Percentiles rank a stretch among this genome's conserved stretches.
Evolutionary conservation across 2,888 invertebrate genomes (phyloP).

Genomic region (Stenotaenia linearis): DNA sequence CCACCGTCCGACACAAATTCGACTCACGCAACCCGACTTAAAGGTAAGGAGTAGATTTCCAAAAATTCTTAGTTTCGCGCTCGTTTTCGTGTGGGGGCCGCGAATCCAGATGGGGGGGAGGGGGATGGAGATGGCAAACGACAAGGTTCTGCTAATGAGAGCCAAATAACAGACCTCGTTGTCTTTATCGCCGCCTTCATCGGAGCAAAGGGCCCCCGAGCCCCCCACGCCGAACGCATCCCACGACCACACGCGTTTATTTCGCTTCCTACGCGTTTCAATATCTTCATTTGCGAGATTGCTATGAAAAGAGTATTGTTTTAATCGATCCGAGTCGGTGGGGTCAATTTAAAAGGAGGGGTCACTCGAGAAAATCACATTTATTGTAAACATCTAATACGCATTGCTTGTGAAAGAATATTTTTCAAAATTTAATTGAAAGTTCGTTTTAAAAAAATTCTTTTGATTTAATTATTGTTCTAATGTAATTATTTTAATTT

Average conservation of each 20-base stretch:
- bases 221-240: slow-evolving; percentile 19
- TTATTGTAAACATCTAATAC: too few species aligned
- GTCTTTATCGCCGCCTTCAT: slow-evolving; percentile 19
- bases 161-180: slow-evolving; percentile 20
- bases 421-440: too few species aligned
- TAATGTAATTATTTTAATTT: background rate
- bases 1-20: background rate
- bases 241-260: background rate
- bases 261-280: background rate
- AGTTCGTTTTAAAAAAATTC: too few species aligned
- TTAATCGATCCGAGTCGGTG: background rate
- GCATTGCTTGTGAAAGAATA: too few species aligned
- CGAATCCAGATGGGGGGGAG: background rate
- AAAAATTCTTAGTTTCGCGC: background rate
- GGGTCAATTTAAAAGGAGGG: too few species aligned
- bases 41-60: slow-evolving; percentile 11
- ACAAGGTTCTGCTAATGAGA: slow-evolving; percentile 23
- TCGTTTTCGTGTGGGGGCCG: background rate
- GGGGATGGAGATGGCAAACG: slow-evolving; percentile 12
- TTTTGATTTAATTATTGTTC: too few species aligned
- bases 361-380: too few species aligned
- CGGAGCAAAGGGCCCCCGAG: slow-evolving; percentile 10
- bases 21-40: background rate
- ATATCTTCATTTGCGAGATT: background rate
- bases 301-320: background rate